phyloP scores from a whole-genome alignment of 2,797 vertebrate species.

The Coilia nasus region DNA sequence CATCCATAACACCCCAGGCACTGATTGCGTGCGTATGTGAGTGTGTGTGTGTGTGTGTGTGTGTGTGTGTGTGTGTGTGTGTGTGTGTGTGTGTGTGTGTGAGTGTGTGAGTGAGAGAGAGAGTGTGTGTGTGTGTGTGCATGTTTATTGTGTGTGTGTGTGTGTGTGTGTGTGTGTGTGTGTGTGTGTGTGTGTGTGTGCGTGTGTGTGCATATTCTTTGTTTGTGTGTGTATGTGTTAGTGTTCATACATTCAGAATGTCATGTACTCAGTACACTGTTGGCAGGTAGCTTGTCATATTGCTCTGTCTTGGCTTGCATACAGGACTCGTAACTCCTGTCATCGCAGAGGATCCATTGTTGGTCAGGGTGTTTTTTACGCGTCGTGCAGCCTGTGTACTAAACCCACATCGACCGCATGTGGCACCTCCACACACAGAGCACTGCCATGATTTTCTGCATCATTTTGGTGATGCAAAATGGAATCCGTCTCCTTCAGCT shows the following conservation, averaged over 20 bases:
- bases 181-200: no score
- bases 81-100: background rate
- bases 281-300: background rate
- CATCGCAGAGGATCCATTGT: background rate
- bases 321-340: background rate
- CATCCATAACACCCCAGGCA: conserved; percentile 25
- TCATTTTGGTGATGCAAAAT: background rate
- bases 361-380: background rate
- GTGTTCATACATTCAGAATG: conserved; percentile 37
- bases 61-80: conserved; percentile 20
- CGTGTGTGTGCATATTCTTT: no score
- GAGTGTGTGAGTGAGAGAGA: no score
- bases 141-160: no score
- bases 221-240: background rate
- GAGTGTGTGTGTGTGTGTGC: no score
- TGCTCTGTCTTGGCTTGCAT: background rate
- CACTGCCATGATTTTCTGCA: background rate
- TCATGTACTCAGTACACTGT: background rate
- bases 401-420: no score
- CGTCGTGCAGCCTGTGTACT: no score
- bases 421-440: background rate
- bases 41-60: conserved; percentile 44
- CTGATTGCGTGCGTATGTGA: conserved; percentile 18
- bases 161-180: no score
- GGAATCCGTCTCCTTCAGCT: background rate